Base-by-base conservation (phyloP, 1,140 invertebrate genomes). In the Rhagoletis pomonella region DNA sequence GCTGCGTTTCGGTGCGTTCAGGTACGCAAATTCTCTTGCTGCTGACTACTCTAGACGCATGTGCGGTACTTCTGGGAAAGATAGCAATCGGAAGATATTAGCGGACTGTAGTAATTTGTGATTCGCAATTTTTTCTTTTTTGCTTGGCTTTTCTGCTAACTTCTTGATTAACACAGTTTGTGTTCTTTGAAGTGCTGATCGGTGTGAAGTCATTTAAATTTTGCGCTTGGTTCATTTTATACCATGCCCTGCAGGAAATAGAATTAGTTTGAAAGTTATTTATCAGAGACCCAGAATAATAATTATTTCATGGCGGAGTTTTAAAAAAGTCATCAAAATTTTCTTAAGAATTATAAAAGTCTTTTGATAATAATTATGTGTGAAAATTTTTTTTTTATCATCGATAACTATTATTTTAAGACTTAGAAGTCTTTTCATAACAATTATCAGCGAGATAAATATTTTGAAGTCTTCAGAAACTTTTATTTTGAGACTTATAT, bases 1-100 rank as follows among this genome's bases (percentile, higher is more conserved):
- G 47, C 73, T 81, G 47, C 73, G 73, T 81, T 81, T 81, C n/a
- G 47, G 4, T 81, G 44, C 73, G 50, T 19, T 39, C 17, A 6
- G 47, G 6, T 81, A 47, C 39, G 67, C n/a, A 14, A 17, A 14
- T 73, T 73, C 67, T 42, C 39, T 69, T 12, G 47, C 47, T 58
- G 73, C 29, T 39, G n/a, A 9, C 73, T n/a, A 58, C 42, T 6
- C 19, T 5, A 17, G 17, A 81, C 73, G 73, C 73, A 81, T 81
- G 47, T n/a, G 73, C 73, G 47, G 73, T 42, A 81, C 47, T 81
- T 81, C 73, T 81, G 50, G 73, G 73, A 81, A 81, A 81, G 44
- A 81, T 81, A 55, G 73, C 73, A 81, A 81, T 55, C 73, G 73
- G 73, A 81, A 81, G 47, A 81, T 81, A 55, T 81, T 55, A 81